These are phyloP conservation scores for Yponomeuta sedellus DNA, from an alignment of 2,888 invertebrate species.

Conservation along the genomic window DNA sequence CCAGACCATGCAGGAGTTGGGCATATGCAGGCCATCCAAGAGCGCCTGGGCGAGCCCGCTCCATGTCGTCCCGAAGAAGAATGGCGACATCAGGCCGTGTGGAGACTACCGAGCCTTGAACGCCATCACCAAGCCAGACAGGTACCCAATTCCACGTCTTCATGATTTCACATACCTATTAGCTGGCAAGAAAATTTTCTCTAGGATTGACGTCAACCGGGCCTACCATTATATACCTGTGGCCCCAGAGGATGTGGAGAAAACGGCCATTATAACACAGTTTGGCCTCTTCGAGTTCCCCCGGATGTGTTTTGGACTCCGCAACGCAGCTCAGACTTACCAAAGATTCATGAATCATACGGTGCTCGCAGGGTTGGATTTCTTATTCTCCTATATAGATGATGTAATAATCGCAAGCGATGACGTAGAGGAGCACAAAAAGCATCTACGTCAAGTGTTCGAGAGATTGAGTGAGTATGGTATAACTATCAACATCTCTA, in stretches of 20 bases:
- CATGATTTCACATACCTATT: slow-evolving; percentile 29
- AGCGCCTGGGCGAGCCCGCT: slow-evolving; percentile 46
- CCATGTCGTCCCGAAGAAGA: slow-evolving; percentile 26
- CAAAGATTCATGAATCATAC: slow-evolving; percentile 32
- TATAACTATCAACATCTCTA: slow-evolving; percentile 22
- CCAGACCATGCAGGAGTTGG: slow-evolving; percentile 29
- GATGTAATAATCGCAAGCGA: slow-evolving; percentile 31
- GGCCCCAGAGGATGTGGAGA: slow-evolving; percentile 32
- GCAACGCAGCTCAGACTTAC: slow-evolving; percentile 35
- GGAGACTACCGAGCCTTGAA: slow-evolving; percentile 43
- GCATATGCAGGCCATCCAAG: slow-evolving; percentile 31
- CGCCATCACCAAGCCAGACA: slow-evolving; percentile 31
- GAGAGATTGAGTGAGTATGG: slow-evolving; percentile 22
- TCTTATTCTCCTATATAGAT: slow-evolving; percentile 31
- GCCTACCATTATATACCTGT: slow-evolving; percentile 44
- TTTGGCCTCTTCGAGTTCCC: slow-evolving; percentile 36
- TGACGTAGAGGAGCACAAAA: slow-evolving; percentile 17
- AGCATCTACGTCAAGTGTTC: slow-evolving; percentile 24
- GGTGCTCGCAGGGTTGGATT: slow-evolving; percentile 25
- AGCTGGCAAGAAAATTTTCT: slow-evolving; percentile 28
- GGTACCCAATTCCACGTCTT: slow-evolving; percentile 36
- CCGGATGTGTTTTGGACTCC: slow-evolving; percentile 34
- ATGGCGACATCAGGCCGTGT: slow-evolving; percentile 28
- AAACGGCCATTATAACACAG: slow-evolving; percentile 41
- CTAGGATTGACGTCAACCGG: slow-evolving; percentile 32